phyloP scores from a whole-genome alignment of 2,888 invertebrate species.

The Heliconius ethilla region DNA sequence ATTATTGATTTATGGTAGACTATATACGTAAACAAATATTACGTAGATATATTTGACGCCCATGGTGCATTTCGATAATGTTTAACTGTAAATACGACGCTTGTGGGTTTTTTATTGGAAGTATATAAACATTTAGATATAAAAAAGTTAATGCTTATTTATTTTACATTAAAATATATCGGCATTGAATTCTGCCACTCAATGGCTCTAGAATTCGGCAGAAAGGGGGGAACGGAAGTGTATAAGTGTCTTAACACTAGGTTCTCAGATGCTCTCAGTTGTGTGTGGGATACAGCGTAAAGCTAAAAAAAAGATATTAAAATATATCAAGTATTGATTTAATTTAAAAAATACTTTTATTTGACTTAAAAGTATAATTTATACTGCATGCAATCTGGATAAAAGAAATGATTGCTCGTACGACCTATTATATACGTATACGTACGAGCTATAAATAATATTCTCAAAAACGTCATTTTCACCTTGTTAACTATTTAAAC shows the following conservation, averaged over 20 bases:
- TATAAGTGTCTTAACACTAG: neutral
- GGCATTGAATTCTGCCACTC: neutral
- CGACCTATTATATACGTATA: neutral
- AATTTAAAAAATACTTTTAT: too few relatives aligned
- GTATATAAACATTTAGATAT: too few relatives aligned
- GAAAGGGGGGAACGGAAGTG: neutral
- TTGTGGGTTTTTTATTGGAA: neutral
- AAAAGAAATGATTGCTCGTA: too few relatives aligned
- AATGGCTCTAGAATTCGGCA: neutral
- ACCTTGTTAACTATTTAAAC: neutral
- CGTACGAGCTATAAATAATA: neutral
- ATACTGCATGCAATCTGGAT: too few relatives aligned
- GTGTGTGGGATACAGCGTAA: too few relatives aligned
- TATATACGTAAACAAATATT: neutral
- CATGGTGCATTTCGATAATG: neutral
- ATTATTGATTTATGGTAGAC: constrained; percentile 23
- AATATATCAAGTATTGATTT: too few relatives aligned
- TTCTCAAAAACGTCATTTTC: neutral
- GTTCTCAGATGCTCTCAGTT: too few relatives aligned
- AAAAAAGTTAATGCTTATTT: too few relatives aligned
- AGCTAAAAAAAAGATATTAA: too few relatives aligned
- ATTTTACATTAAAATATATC: neutral
- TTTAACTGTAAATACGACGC: neutral
- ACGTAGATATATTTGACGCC: neutral
- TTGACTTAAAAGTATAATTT: too few relatives aligned